These are phyloP conservation scores for Parasteatoda tepidariorum DNA, from an alignment of 1,140 invertebrate species.

Conservation along the genomic window DNA sequence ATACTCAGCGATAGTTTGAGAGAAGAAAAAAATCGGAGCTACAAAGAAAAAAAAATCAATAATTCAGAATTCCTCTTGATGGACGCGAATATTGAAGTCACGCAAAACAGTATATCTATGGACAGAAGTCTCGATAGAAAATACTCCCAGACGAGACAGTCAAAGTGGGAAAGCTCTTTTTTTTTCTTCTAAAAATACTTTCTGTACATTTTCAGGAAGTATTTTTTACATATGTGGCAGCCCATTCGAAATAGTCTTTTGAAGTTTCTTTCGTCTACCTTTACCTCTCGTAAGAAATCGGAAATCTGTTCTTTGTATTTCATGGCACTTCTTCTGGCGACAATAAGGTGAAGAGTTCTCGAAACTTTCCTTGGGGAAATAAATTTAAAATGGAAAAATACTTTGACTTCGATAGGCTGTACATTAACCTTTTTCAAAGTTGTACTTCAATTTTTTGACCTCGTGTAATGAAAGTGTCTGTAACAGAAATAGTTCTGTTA, in stretches of 20 bases:
- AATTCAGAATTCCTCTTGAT: conserved; percentile 52
- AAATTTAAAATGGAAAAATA: no score
- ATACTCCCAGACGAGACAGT: not conserved
- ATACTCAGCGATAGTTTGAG: conserved; percentile 14
- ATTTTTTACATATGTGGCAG: no score
- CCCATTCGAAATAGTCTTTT: no score
- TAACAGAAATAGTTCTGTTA: no score
- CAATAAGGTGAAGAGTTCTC: no score
- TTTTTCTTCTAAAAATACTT: not conserved
- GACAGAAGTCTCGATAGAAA: conserved; percentile 2
- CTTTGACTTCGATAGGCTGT: no score
- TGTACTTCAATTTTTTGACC: no score
- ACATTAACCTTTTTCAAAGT: no score
- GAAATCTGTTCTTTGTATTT: not conserved
- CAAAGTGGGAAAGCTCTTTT: conserved; percentile 1
- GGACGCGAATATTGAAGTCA: conserved; percentile 55
- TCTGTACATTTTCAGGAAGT: not conserved
- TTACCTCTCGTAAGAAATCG: not conserved
- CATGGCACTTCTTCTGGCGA: not conserved
- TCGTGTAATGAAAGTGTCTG: no score
- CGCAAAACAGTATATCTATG: conserved; percentile 54
- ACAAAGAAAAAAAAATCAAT: conserved; percentile 50
- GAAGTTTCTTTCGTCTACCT: not conserved
- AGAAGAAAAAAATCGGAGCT: not conserved
- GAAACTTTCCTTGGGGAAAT: no score